Conservation (phyloP, 2,888 invertebrate genomes). For the Galerucella pusilla region DNA sequence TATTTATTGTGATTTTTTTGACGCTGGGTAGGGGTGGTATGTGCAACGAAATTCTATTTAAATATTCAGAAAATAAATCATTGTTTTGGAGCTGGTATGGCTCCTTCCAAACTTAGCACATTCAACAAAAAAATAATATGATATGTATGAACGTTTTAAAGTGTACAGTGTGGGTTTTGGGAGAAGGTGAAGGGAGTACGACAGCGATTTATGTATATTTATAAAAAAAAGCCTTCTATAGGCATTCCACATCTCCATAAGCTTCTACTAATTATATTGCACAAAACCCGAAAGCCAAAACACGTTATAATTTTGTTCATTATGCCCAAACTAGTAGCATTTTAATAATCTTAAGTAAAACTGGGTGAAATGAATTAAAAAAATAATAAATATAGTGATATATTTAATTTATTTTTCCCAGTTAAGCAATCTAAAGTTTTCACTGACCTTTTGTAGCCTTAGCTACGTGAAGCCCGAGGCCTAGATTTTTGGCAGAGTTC, state of each 20-base stretch:
- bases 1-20: constrained; percentile 39
- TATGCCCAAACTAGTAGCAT: constrained; percentile 52
- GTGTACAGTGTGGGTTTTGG: constrained; percentile 51
- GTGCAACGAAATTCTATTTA: constrained; percentile 50
- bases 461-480: constrained; percentile 64
- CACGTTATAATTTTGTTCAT: constrained; percentile 33
- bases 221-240: constrained; percentile 59
- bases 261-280: constrained; percentile 53
- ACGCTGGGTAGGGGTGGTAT: constrained; percentile 37
- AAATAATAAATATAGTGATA: background rate
- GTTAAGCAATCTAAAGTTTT: constrained; percentile 48
- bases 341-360: constrained; percentile 34
- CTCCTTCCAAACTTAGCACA: constrained; percentile 49
- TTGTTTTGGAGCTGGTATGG: constrained; percentile 48
- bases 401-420: constrained; percentile 52
- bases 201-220: constrained; percentile 57
- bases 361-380: constrained; percentile 52
- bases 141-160: constrained; percentile 50
- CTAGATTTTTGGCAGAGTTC: constrained; percentile 52
- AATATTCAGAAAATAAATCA: constrained; percentile 60
- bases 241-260: constrained; percentile 61
- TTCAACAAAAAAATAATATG: constrained; percentile 47
- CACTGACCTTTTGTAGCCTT: constrained; percentile 66
- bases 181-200: constrained; percentile 56
- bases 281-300: constrained; percentile 49